A percentile compares a stretch with the other conserved stretches of the same genome.
Conservation (phyloP, 2,797 vertebrate species). For the Ctenopoma multispine region DNA sequence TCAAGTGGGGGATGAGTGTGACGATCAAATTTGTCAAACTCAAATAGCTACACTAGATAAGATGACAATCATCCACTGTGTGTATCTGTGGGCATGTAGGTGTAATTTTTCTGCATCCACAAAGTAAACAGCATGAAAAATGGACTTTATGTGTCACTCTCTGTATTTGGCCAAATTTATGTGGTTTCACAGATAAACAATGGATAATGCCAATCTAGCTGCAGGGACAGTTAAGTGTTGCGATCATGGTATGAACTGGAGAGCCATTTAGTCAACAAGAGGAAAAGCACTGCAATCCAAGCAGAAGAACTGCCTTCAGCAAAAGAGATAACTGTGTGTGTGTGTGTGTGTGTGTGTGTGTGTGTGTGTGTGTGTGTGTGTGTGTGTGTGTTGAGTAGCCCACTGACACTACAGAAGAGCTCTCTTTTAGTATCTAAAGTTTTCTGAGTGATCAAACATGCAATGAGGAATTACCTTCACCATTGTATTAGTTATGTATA, state of each 20-base stretch:
- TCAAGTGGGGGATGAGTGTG: conserved; percentile 7
- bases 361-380: conserved; percentile 32
- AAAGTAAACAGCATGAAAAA: neutral
- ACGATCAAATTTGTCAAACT: conserved; percentile 12
- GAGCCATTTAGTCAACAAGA: conserved; percentile 64
- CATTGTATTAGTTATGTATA: neutral
- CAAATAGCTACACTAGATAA: conserved; percentile 4
- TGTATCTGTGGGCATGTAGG: neutral
- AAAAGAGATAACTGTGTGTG: conserved; percentile 33
- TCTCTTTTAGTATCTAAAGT: conserved; percentile 32
- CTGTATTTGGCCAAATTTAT: conserved; percentile 4
- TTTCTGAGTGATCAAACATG: conserved; percentile 27
- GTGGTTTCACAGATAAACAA: conserved; percentile 32
- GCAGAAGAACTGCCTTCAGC: conserved; percentile 79
- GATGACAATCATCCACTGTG: conserved; percentile 13
- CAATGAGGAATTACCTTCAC: conserved; percentile 29
- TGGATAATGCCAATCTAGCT: conserved; percentile 27
- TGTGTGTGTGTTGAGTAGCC: conserved; percentile 28
- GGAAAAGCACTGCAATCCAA: conserved; percentile 78
- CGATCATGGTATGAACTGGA: conserved; percentile 47
- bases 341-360: conserved; percentile 25
- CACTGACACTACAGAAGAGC: conserved; percentile 40
- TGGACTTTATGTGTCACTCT: neutral
- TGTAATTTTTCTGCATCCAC: neutral
- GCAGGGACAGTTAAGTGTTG: conserved; percentile 52